Percentiles rank a stretch among this genome's conserved stretches.
phyloP scores from a whole-genome alignment of 2,888 invertebrate species.

The Tipula confusa region DNA sequence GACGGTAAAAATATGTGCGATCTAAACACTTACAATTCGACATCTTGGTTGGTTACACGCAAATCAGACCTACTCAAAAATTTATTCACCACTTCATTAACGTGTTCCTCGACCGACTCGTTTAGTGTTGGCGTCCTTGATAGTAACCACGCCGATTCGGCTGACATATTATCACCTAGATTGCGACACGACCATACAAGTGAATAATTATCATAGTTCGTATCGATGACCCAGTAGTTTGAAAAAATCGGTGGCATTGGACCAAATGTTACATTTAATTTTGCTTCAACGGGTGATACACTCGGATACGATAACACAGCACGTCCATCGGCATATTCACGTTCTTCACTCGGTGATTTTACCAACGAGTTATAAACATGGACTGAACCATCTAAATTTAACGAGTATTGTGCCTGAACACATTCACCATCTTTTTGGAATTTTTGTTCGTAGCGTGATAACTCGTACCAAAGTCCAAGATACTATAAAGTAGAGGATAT shows the following conservation, averaged over 20 bases:
- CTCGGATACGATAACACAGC: slow-evolving; percentile 29
- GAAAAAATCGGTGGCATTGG: neutral
- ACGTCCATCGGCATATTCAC: neutral
- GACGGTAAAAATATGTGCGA: neutral
- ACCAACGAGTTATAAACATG: neutral
- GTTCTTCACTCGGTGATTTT: neutral
- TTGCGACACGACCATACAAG: slow-evolving; percentile 13
- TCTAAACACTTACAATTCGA: neutral
- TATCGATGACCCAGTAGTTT: slow-evolving; percentile 29
- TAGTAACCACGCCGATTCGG: slow-evolving; percentile 30
- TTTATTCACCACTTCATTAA: neutral
- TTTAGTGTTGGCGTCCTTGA: slow-evolving; percentile 9
- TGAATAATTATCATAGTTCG: slow-evolving; percentile 28
- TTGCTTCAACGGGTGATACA: slow-evolving; percentile 13
- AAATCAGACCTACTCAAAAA: neutral
- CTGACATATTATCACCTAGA: neutral
- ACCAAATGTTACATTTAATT: slow-evolving; percentile 30
- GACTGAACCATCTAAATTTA: neutral
- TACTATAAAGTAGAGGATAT: neutral
- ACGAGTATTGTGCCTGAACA: neutral
- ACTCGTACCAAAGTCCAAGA: slow-evolving; percentile 28
- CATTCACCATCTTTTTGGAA: slow-evolving; percentile 30
- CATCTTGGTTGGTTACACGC: neutral
- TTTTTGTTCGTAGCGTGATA: slow-evolving; percentile 30
- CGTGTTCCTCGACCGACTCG: neutral